Base-by-base conservation (phyloP, 2,797 vertebrate genomes). In the Macropus fuliginosus region DNA sequence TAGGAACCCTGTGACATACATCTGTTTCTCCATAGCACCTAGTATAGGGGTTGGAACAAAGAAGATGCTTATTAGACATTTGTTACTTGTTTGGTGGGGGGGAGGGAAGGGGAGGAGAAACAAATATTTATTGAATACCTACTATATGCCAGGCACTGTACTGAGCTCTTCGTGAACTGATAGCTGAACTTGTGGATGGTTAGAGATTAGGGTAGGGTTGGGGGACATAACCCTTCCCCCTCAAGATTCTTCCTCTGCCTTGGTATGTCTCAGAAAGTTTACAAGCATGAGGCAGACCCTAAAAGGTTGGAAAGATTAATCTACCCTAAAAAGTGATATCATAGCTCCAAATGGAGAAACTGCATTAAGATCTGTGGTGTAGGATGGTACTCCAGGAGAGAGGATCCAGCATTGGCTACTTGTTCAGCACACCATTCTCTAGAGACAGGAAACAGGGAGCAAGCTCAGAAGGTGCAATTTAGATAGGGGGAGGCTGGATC, bases 241-340 rank as follows among this genome's bases (percentile, higher is more conserved):
- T 5, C 27, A 74, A 50, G 2, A 3, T 56, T 66, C 4, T 57
- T 94, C 62, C 91, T 66, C 27, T 87, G 9, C 0, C 18, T 16
- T 74, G 91, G 8, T 1, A 62, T 34, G 3, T 66, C 56, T 54
- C n/a, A 74, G 66, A 40, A 74, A n/a, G n/a, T 74, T 74, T 56
- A 95, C 81, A 91, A 16, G 13, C 24, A 93, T 74, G 40, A 50
- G 27, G 11, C 62, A 97, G 94, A 81, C 14, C 24, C 90, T 96
- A 56, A 46, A 91, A 54, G 54, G 28, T 92, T 54, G 94, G 50
- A 96, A 96, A 92, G 90, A 12, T 0, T 74, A 52, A 91, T 90
- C 55, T 93, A 62, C 55, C 14, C 54, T 91, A 93, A 95, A n/a
- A 13, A 18, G 54, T 40, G 56, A 55, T 40, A 59, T 34, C 40